A percentile compares a stretch with the other conserved stretches of the same genome.
Conservation (phyloP, 2,888 invertebrate species). For the Phaedon cochleariae region DNA sequence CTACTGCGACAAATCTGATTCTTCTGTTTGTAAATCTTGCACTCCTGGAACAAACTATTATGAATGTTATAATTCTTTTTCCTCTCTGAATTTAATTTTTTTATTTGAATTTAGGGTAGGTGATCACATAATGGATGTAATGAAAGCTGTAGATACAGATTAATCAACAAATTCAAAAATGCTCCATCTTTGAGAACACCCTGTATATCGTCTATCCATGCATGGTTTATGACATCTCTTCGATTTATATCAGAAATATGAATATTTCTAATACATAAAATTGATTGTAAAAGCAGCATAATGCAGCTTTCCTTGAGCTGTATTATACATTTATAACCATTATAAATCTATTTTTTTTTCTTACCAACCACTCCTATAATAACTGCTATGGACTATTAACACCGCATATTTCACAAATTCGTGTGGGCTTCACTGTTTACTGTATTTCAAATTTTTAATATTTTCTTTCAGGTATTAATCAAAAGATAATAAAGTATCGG, state of each 20-base stretch:
- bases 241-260: slow-evolving; percentile 19
- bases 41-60: no score
- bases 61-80: no score
- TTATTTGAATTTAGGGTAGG: no score
- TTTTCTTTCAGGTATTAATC: slow-evolving; percentile 26
- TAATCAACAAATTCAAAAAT: no score
- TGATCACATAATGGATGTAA: no score
- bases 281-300: slow-evolving; percentile 7
- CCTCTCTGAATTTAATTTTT: no score
- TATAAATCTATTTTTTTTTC: slow-evolving; percentile 43
- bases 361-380: slow-evolving; percentile 38
- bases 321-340: slow-evolving; percentile 39
- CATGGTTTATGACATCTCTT: background rate
- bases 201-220: no score
- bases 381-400: slow-evolving; percentile 28
- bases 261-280: slow-evolving; percentile 30
- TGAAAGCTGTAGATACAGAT: no score
- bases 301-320: slow-evolving; percentile 37
- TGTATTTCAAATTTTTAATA: slow-evolving; percentile 34
- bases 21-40: no score
- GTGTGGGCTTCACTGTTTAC: slow-evolving; percentile 39
- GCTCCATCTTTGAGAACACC: no score
- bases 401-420: slow-evolving; percentile 31
- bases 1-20: no score
- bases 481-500: slow-evolving; percentile 27